Evolutionary conservation across 2,113 vertebrate genomes (phyloP).

Genomic region (Strix aluco): DNA sequence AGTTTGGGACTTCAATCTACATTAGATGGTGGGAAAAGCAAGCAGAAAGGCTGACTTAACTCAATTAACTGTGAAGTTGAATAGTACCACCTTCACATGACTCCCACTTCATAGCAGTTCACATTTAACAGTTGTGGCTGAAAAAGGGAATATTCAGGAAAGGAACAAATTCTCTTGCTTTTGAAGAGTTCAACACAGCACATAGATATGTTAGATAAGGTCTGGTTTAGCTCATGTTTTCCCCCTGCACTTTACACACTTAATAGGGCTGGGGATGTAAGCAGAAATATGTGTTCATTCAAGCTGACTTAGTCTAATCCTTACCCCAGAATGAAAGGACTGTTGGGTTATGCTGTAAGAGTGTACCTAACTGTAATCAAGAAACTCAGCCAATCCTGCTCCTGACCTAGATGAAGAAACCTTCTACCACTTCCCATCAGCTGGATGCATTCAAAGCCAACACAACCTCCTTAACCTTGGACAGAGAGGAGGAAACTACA

Average conservation of each 20-base stretch:
- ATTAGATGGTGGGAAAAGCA: not conserved
- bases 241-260: not conserved
- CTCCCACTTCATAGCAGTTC: not conserved
- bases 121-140: not conserved
- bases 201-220: not conserved
- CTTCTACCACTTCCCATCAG: not conserved
- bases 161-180: not conserved
- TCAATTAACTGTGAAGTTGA: not conserved
- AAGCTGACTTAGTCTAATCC: not conserved
- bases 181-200: not conserved
- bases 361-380: not conserved
- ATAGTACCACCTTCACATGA: not conserved
- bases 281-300: not conserved
- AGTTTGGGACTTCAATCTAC: not conserved
- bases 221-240: not conserved
- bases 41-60: not conserved
- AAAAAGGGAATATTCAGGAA: not conserved
- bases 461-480: not conserved
- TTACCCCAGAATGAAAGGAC: not conserved
- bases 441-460: not conserved
- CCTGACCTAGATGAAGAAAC: not conserved
- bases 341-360: not conserved
- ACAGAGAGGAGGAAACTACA: not conserved
- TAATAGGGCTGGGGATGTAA: not conserved
- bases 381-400: not conserved